Conservation (phyloP, 1,140 invertebrate genomes). For the Eurytemora carolleeae region DNA sequence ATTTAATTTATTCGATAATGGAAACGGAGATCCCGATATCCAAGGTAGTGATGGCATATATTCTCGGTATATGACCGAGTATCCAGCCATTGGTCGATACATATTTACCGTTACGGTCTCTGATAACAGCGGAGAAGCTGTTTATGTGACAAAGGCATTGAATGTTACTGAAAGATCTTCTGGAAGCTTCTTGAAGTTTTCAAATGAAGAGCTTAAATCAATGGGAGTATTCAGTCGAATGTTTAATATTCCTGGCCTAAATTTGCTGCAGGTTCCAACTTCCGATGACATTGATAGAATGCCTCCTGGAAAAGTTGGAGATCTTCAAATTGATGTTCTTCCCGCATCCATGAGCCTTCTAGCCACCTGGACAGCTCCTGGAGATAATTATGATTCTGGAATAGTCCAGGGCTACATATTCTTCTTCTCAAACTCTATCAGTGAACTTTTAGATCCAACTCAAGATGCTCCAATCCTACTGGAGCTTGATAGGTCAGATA, state of each 20-base stretch:
- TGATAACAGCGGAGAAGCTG: background rate
- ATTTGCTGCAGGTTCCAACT: constrained; percentile 10
- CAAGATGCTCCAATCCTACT: background rate
- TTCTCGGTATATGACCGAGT: constrained; percentile 36
- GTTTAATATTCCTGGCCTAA: background rate
- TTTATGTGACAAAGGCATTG: background rate
- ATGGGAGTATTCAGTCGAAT: constrained; percentile 18
- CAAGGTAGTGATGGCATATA: constrained; percentile 44
- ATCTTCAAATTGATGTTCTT: constrained; percentile 21
- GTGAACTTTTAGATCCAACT: constrained; percentile 2
- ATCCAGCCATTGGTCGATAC: constrained; percentile 13
- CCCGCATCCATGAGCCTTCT: constrained; percentile 19
- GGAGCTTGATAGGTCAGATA: background rate
- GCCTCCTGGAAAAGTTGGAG: constrained; percentile 23
- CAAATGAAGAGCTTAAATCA: constrained; percentile 17
- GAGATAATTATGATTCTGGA: constrained; percentile 23
- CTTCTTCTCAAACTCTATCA: background rate
- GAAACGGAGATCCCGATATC: constrained; percentile 35
- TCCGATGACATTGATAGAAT: constrained; percentile 19
- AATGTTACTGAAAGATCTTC: constrained; percentile 16
- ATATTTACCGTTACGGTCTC: background rate
- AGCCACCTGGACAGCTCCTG: constrained; percentile 23
- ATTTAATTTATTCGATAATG: constrained; percentile 11
- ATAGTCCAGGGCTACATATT: constrained; percentile 14
- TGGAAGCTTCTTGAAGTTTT: constrained; percentile 16